These are phyloP conservation scores for Eristalinus aeneus DNA, from an alignment of 2,888 invertebrate genomes.

Conservation along the genomic window DNA sequence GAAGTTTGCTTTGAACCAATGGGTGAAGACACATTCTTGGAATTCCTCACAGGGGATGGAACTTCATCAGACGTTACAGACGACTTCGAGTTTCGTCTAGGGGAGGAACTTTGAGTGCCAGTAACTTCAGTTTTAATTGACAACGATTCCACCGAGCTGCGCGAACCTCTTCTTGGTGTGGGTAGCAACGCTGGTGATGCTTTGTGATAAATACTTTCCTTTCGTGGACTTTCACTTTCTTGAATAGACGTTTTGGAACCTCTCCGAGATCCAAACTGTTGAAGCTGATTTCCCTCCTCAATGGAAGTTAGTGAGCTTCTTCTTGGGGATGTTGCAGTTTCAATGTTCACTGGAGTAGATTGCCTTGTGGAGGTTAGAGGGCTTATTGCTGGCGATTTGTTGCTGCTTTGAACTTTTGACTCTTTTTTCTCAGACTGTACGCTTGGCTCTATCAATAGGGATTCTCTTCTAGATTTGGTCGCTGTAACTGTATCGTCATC, in stretches of 20 bases:
- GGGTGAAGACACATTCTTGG: background rate
- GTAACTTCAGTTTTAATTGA: background rate
- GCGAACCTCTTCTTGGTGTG: slow-evolving; percentile 13
- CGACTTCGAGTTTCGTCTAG: background rate
- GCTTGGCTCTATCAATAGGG: no score
- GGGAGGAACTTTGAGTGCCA: background rate
- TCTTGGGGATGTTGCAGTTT: background rate
- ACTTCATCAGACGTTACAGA: background rate
- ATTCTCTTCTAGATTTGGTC: background rate
- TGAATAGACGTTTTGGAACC: background rate
- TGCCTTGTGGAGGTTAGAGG: background rate
- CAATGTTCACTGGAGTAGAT: background rate
- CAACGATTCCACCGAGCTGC: slow-evolving; percentile 16
- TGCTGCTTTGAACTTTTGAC: background rate
- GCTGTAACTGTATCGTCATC: background rate
- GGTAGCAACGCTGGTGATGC: slow-evolving; percentile 4
- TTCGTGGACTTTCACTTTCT: background rate
- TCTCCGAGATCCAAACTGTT: background rate
- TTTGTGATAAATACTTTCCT: background rate
- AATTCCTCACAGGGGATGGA: background rate
- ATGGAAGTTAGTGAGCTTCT: background rate
- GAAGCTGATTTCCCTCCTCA: background rate
- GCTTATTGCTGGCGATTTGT: background rate
- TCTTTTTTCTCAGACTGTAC: background rate
- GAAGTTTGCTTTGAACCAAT: background rate